A percentile compares a stretch with the other conserved stretches of the same genome.
phyloP scores from a whole-genome alignment of 2,888 invertebrate genomes.

The Xestia c-nigrum region DNA sequence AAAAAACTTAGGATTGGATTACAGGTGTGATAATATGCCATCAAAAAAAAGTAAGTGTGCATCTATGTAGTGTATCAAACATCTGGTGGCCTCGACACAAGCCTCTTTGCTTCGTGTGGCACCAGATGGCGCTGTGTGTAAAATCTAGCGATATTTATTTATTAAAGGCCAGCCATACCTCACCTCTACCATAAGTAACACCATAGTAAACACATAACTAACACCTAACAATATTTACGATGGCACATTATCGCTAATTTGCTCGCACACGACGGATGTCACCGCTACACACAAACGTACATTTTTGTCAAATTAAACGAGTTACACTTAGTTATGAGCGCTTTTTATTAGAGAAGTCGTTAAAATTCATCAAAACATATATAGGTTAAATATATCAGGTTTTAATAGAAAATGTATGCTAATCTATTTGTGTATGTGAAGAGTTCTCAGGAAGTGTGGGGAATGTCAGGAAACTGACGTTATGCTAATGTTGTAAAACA shows the following conservation, averaged over 20 bases:
- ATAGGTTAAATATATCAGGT: conserved; percentile 57
- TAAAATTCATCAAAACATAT: conserved; percentile 60
- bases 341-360: conserved; percentile 61
- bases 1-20: no score
- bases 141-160: no score
- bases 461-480: conserved; percentile 26
- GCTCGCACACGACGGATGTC: conserved; percentile 60
- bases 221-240: conserved; percentile 58
- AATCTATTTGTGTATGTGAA: conserved; percentile 30
- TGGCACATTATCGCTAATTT: conserved; percentile 56
- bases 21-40: background rate
- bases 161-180: background rate
- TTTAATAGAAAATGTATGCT: conserved; percentile 41
- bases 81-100: no score
- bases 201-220: conserved; percentile 23
- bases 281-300: conserved; percentile 30
- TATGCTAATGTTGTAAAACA: background rate
- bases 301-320: conserved; percentile 63
- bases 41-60: background rate
- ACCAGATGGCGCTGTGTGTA: no score
- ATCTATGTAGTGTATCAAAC: no score
- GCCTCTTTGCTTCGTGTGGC: no score
- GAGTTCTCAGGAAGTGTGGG: conserved; percentile 14
- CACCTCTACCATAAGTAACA: background rate
- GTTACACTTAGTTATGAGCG: conserved; percentile 56